A percentile compares a stretch with the other conserved stretches of the same genome.
These are phyloP conservation scores for Acrocephalus kingi DNA, from an alignment of 2,113 vertebrate species.

Conservation along the genomic window DNA sequence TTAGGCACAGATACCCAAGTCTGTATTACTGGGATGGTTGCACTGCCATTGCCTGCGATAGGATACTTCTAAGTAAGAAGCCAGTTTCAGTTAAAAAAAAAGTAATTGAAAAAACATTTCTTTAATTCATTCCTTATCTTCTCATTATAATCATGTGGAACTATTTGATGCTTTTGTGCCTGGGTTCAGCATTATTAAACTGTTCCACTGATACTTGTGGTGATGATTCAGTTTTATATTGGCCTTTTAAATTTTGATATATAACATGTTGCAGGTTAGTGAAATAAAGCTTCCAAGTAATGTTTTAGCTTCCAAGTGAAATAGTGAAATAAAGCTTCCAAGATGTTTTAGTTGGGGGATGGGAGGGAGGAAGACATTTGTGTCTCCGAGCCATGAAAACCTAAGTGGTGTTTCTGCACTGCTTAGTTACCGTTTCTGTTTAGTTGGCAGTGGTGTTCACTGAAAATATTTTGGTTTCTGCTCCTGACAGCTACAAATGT, in stretches of 20 bases:
- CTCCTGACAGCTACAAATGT: not conserved
- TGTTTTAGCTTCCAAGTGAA: no score
- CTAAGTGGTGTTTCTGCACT: slow-evolving; percentile 46
- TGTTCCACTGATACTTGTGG: not conserved
- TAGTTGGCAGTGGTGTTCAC: slow-evolving; percentile 15
- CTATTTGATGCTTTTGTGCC: not conserved
- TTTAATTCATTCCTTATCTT: not conserved
- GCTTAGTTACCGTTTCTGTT: slow-evolving; percentile 60
- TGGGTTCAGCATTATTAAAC: not conserved
- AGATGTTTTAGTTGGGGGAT: not conserved
- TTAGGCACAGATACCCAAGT: not conserved
- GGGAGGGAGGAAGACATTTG: not conserved
- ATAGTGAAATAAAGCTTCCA: not conserved
- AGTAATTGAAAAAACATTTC: not conserved
- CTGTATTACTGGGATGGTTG: not conserved
- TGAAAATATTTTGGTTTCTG: slow-evolving; percentile 45
- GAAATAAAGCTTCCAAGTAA: not conserved
- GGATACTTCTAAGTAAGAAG: not conserved
- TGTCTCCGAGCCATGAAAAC: slow-evolving; percentile 20
- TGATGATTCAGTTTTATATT: not conserved
- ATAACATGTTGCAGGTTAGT: not conserved
- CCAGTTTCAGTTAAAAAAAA: not conserved
- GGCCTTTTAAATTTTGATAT: not conserved
- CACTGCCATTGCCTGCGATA: not conserved
- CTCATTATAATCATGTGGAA: not conserved